These are phyloP conservation scores for Scolopax bukidnonensis DNA, from an alignment of 2,797 vertebrate genomes.

Conservation along the genomic window DNA sequence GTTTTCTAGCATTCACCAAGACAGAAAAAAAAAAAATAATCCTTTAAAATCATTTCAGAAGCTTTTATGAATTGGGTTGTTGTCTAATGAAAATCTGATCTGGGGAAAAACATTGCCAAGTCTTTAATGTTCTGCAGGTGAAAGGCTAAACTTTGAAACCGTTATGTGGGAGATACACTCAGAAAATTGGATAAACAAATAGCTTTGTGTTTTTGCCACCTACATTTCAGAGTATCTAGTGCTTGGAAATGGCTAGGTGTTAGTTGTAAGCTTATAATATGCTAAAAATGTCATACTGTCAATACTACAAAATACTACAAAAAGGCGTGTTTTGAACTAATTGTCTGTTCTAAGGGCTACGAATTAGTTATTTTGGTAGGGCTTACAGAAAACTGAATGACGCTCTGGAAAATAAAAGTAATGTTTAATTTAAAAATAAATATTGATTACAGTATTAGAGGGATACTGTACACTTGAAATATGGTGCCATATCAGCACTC, in stretches of 20 bases:
- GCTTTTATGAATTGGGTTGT: background rate
- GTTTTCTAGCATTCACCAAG: background rate
- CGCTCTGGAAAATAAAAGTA: background rate
- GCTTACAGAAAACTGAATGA: background rate
- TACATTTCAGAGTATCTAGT: background rate
- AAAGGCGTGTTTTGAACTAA: conserved; percentile 9
- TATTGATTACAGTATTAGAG: background rate
- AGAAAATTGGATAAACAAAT: conserved; percentile 11
- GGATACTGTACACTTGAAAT: background rate
- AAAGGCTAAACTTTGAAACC: background rate
- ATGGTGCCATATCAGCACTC: background rate
- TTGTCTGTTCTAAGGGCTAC: conserved; percentile 10
- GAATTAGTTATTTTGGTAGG: conserved; percentile 14
- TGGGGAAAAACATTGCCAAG: background rate
- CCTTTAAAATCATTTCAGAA: background rate
- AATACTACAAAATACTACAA: background rate
- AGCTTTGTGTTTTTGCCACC: background rate
- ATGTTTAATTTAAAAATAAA: conserved; percentile 33
- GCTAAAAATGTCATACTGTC: conserved; percentile 13
- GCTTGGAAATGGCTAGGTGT: background rate
- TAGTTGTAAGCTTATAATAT: background rate
- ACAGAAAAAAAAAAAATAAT: background rate
- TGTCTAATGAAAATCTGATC: background rate
- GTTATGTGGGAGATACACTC: background rate
- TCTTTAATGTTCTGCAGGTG: background rate